Conservation (phyloP, 2,888 invertebrate species). For the Helobdella robusta region DNA sequence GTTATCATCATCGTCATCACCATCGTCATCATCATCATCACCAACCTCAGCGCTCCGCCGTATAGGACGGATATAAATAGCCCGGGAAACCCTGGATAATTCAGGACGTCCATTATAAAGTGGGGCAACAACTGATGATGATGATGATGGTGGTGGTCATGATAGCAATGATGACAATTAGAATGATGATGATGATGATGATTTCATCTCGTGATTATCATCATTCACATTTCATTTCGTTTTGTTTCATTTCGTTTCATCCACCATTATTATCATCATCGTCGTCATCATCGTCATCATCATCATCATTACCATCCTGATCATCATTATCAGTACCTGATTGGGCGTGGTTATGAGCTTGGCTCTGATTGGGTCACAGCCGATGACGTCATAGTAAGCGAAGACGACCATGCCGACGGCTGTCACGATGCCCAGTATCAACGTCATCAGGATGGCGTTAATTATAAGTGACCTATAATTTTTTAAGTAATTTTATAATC, state of each 20-base stretch:
- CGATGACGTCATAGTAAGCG: conserved; percentile 57
- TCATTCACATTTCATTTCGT: no score
- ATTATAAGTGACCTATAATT: conserved; percentile 32
- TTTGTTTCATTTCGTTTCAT: no score
- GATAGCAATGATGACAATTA: no score
- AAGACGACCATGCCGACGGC: conserved; percentile 75
- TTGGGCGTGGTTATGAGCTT: conserved; percentile 33
- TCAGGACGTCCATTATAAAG: conserved; percentile 34
- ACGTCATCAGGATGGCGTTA: conserved; percentile 33
- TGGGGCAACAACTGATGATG: conserved; percentile 34
- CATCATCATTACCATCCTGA: neutral
- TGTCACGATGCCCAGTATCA: conserved; percentile 33
- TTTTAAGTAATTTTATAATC: no score
- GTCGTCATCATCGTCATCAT: no score
- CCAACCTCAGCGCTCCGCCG: conserved; percentile 35
- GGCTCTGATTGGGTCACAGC: conserved; percentile 34
- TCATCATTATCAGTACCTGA: no score
- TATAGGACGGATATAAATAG: conserved; percentile 35
- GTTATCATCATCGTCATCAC: conserved; percentile 2
- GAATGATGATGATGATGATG: no score
- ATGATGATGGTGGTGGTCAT: no score
- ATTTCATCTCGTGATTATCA: no score
- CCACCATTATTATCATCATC: no score
- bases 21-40: neutral
- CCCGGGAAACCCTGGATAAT: conserved; percentile 34